These are phyloP conservation scores for Acarapis woodi DNA, from an alignment of 1,140 invertebrate species.

Conservation along the genomic window DNA sequence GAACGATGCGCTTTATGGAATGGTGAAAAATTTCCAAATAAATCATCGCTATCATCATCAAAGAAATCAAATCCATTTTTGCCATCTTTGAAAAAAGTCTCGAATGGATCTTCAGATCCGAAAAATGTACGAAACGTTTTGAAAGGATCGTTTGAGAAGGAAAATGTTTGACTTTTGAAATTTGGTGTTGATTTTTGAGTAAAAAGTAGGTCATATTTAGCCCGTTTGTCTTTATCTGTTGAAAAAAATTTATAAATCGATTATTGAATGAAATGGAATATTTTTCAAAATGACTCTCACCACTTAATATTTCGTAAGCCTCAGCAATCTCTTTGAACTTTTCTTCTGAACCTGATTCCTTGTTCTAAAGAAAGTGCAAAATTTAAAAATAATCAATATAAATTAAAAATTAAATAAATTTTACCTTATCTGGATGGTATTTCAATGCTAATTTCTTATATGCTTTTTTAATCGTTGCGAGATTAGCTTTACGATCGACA, in stretches of 20 bases:
- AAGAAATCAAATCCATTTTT: neutral
- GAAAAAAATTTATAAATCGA: too few relatives aligned
- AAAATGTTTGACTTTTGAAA: slow-evolving; percentile 21
- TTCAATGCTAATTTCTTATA: slow-evolving; percentile 89
- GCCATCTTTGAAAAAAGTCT: slow-evolving; percentile 25
- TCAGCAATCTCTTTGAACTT: slow-evolving; percentile 95
- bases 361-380: too few relatives aligned
- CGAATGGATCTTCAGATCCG: slow-evolving; percentile 48
- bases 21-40: slow-evolving; percentile 12
- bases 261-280: too few relatives aligned
- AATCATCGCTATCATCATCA: slow-evolving; percentile 3
- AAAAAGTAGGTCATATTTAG: slow-evolving; percentile 80
- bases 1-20: slow-evolving; percentile 11
- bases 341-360: slow-evolving; percentile 67
- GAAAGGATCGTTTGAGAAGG: slow-evolving; percentile 53
- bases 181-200: slow-evolving; percentile 58
- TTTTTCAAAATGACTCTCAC: too few relatives aligned
- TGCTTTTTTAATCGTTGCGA: slow-evolving; percentile 90
- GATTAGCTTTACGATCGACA: slow-evolving; percentile 47
- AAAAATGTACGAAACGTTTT: slow-evolving; percentile 94
- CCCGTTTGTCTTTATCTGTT: slow-evolving; percentile 79
- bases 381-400: too few relatives aligned
- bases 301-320: slow-evolving; percentile 88
- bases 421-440: slow-evolving; percentile 99
- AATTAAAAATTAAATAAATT: too few relatives aligned